Evolutionary conservation across 2,888 invertebrate genomes (phyloP), one percentile per base, ranked within the genome.

Genomic region (Homarus gammarus): DNA sequence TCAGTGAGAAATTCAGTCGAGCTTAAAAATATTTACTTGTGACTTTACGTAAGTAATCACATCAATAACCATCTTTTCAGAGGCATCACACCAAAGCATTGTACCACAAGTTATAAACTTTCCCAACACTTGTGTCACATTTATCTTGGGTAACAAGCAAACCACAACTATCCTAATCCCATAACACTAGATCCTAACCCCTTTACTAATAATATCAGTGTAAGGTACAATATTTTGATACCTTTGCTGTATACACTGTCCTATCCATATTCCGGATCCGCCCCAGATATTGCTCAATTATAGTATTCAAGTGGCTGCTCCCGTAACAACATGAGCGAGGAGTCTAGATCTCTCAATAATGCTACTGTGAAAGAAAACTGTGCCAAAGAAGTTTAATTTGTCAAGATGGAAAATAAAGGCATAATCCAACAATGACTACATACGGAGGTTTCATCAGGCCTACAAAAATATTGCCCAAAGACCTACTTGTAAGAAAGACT

Each of bases 251-350:
- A n/a, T 64, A 27, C 12, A 27, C 22, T 64, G 8, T 27, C 27
- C 6, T 27, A 64, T 27, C 40, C 31, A 75, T 5, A 61, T 70
- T 44, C 82, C 31, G 82, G 82, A 83, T 68, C 44, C 82, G 40
- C 40, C 82, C 70, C 70, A 27, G 68, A 83, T 68, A 70, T 49
- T 83, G 70, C 82, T 70, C 82, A 83, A 22, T 40, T 51, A 79
- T 6, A 79, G 49, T n/a, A 51, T n/a, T 70, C n/a, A 68, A 22
- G 31, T 15, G 70, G 70, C 82, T 83, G 70, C 40, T 70, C 70
- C 82, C 82, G 40, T 70, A 33, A 83, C 49, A 70, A 83, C 38
- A 64, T 12, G 0, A 27, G 64, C 5, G 6, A 27, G 56, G 64
- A 64, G 64, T 64, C 64, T 27, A 27, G 27, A 64, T n/a, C 6